Evolutionary conservation across 1,140 invertebrate species (phyloP).

Genomic region (Drosophila mauritiana): DNA sequence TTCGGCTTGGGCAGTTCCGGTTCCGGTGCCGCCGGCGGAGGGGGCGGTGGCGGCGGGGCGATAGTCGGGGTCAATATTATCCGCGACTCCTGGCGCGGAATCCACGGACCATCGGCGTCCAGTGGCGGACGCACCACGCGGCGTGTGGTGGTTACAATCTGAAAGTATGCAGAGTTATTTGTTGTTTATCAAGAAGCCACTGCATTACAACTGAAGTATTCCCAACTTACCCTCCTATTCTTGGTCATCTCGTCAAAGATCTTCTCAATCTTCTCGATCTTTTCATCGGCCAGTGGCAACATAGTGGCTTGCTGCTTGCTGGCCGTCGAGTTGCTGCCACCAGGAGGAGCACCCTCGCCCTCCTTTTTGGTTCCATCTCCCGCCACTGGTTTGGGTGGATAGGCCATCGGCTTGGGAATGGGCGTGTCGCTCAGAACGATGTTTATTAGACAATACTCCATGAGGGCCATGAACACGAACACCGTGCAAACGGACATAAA

Average conservation of each 20-base stretch:
- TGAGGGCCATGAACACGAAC: slow-evolving; percentile 96
- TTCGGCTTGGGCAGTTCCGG: slow-evolving; percentile 85
- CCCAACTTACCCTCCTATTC: slow-evolving; percentile 65
- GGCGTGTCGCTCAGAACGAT: slow-evolving; percentile 88
- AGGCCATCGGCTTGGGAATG: slow-evolving; percentile 81
- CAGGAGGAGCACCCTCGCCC: slow-evolving; percentile 39
- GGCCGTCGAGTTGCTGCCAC: slow-evolving; percentile 30
- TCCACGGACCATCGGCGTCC: slow-evolving; percentile 82
- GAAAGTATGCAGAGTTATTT: neutral
- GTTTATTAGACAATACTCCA: slow-evolving; percentile 97
- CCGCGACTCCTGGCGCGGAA: slow-evolving; percentile 78
- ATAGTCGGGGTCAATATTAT: slow-evolving; percentile 77
- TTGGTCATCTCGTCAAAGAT: slow-evolving; percentile 84
- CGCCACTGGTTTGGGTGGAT: slow-evolving; percentile 79
- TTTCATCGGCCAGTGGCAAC: slow-evolving; percentile 71
- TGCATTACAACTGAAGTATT: no score
- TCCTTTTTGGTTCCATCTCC: slow-evolving; percentile 71
- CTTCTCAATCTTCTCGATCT: slow-evolving; percentile 83
- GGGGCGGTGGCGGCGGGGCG: slow-evolving; percentile 61
- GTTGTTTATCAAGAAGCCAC: no score
- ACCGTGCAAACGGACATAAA: slow-evolving; percentile 96
- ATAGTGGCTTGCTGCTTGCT: slow-evolving; percentile 59
- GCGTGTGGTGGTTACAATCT: slow-evolving; percentile 72
- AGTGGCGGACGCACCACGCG: slow-evolving; percentile 72
- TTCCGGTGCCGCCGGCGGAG: slow-evolving; percentile 86